Base-by-base conservation (phyloP, 2,797 vertebrate genomes). In the Sebastes steindachneri region DNA sequence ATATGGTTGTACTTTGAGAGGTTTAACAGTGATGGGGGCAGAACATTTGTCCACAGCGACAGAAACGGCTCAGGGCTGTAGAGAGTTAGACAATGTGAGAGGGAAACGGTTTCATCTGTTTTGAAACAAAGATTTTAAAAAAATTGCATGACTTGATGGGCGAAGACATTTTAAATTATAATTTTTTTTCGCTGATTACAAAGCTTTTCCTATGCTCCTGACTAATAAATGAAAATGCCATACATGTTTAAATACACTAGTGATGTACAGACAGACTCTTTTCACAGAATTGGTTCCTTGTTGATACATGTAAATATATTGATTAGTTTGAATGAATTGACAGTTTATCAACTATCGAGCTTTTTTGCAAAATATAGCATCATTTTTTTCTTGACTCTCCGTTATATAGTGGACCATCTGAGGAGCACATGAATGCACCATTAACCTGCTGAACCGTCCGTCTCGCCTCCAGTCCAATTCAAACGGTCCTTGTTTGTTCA, bases 1-100 rank as follows among this genome's bases (percentile, higher is more conserved):
- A 86, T 89, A 80, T 79, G 83, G 84, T 28, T 68, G 64, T 29
- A 69, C 58, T 86, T 84, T 73, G 37, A 80, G 69, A 72, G 68
- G 57, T 68, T 68, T 83, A 85, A 62, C n/a, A 21, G 58, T 65
- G 60, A 80, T 54, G 25, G 45, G 29, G 65, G 28, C 55, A 35
- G 57, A 59, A 86, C 58, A 41, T 88, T 86, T 75, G 79, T 80
- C 76, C 63, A 62, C 12, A 37, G 69, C 2, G 57, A 86, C 65
- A 78, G 59, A 77, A 79, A 83, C 1, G 0, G 77, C 88, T 79
- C 70, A 29, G 35, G 73, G 82, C 71, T 73, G 67, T 31, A 23
- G 25, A 73, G 51, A 37, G n/a, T 3, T 31, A 55, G 60, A 37
- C 25, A 62, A 37, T 65, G 21, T 33, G 41, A 54, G 17, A 62